Base-by-base conservation (phyloP, 1,140 invertebrate species). In the Hydropsyche tenuis region DNA sequence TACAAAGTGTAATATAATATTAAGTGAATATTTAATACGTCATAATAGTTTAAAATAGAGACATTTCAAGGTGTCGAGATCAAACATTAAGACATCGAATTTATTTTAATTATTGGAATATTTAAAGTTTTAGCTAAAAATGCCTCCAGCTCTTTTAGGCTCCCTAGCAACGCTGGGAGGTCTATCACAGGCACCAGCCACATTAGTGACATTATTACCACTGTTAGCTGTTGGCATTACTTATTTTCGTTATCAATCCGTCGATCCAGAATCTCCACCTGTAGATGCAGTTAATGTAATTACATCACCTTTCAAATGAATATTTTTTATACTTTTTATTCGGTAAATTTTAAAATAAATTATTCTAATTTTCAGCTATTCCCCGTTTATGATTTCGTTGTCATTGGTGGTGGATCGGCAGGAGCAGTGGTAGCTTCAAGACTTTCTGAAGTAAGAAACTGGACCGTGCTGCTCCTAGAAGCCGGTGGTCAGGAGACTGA, bases 351-450 rank as follows among this genome's bases (percentile, higher is more conserved):
- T n/a, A n/a, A 62, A 23, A n/a, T n/a, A 62, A 62, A 62, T n/a
- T n/a, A 60, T 7, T 27, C 72, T 60, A 62, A 62, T 78, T 86
- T 81, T 23, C 86, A 93, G 92, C 80, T 93, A 72, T 80, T 89
- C 77, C 87, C 87, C 68, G 89, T 90, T 79, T 94, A 94, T 84
- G 93, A 94, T 81, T 94, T 94, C 78, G 88, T 94, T 78, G 89
- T 94, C 78, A 89, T 98, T 43, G 96, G 96, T n/a, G 95, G 91
- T n/a, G 95, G 92, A 4, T 95, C 94, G 1, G 94, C 96, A 0
- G 96, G 96, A 18, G 93, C 94, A 4, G 96, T 97, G n/a, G 85
- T 98, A 30, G 96, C 96, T 6, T 95, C 92, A 66, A 88, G 96
- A 43, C 85, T 98, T 46, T 94, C 94, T 0, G 93, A 94, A 81